Percentiles rank a stretch among this genome's conserved stretches.
phyloP scores from a whole-genome alignment of 2,888 invertebrate genomes.

The Drosophila emarginata region DNA sequence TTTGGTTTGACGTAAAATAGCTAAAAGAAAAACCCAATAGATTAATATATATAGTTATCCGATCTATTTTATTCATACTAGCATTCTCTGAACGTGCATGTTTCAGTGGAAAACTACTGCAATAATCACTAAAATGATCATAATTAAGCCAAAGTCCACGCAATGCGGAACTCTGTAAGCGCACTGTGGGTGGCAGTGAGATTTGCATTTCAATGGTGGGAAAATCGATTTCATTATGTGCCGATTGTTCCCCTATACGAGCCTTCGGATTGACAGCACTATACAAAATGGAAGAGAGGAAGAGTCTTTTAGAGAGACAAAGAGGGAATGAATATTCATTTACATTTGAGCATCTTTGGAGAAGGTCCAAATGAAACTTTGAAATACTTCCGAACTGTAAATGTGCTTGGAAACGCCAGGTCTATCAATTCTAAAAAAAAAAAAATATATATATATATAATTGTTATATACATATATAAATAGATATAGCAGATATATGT shows the following conservation, averaged over 20 bases:
- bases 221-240: constrained; percentile 83
- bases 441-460: not conserved
- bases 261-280: constrained; percentile 76
- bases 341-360: constrained; percentile 80
- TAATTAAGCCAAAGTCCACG: constrained; percentile 84
- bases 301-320: too few species aligned
- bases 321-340: constrained; percentile 5
- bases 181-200: constrained; percentile 82
- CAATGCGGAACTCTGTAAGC: constrained; percentile 82
- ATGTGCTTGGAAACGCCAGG: constrained; percentile 80
- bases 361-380: constrained; percentile 81
- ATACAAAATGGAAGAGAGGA: not conserved
- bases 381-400: constrained; percentile 80
- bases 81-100: constrained; percentile 65
- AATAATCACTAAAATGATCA: constrained; percentile 84
- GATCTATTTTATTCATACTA: constrained; percentile 47
- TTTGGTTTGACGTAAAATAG: constrained; percentile 80
- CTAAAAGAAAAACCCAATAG: constrained; percentile 44
- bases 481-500: too few species aligned
- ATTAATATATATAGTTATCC: constrained; percentile 9
- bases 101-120: constrained; percentile 77
- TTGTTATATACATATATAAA: not conserved
- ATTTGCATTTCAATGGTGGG: constrained; percentile 82
- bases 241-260: constrained; percentile 76
- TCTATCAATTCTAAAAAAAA: constrained; percentile 75